Base-by-base conservation (phyloP, 1,140 invertebrate genomes). In the Cardiocondyla obscurior region DNA sequence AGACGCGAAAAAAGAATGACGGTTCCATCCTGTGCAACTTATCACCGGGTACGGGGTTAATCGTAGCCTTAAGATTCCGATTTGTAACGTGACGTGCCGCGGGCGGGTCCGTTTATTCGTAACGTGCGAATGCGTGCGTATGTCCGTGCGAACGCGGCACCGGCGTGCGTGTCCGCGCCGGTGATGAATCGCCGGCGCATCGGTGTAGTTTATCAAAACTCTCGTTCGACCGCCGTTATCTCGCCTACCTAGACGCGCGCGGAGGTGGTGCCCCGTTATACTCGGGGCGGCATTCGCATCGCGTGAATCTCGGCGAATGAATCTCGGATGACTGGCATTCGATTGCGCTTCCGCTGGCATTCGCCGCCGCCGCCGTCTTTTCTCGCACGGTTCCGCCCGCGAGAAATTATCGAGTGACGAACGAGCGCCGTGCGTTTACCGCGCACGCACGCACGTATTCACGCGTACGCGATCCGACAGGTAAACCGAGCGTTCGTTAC, bases 251-350 rank as follows among this genome's bases (percentile, higher is more conserved):
- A 60, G 79, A 77, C 60, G 42, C 79, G 42, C 79, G 69, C 79
- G 79, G 79, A 82, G 74, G 74, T 51, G 74, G 74, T 65, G 16
- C 74, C 30, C 74, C 74, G 74, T 77, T 69, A 81, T 53, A 79
- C 25, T 39, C 44, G 46, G 30, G 30, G 10, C 46, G 44, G 72
- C 30, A 76, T 76, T 64, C 57, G 72, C 60, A 60, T 44, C 51
- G 67, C 58, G 22, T 16, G 28, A n/a, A 62, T n/a, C 57, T 36
- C n/a, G 19, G 67, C 30, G 74, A 76, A 77, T 64, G 60, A 77
- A 77, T 77, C 74, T 67, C 60, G 74, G 22, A 77, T 77, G 74
- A 77, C 60, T 77, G 60, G 60, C 60, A 51, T 77, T 77, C 74
- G 74, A 77, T 65, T 65, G 74, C 74, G 74, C 74, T 77, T 77